Base-by-base conservation (phyloP, 35 echinoderm and acorn worm genomes). In the Apostichopus californicus region DNA sequence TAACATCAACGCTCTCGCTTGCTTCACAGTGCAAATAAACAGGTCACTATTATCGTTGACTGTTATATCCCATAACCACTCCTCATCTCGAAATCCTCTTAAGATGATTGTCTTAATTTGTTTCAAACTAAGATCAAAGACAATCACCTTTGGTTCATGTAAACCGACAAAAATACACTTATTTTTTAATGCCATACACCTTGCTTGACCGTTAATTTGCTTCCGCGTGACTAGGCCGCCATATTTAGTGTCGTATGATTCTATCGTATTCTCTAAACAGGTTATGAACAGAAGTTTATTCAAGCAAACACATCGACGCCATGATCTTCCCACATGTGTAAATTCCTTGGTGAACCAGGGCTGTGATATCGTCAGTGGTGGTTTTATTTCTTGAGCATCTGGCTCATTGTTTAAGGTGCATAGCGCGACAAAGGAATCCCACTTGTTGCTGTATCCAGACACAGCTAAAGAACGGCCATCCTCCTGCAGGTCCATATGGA, bases 171-270 rank as follows among this genome's bases (percentile, higher is more conserved):
- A 73, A 6, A 73, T 6, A n/a, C 71, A 21, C n/a, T 21, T 18
- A n/a, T 73, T 21, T 73, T 18, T 73, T 1, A 18, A 3, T 73
- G 71, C 20, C 71, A 73, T 73, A 73, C 71, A 73, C 15, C 6
- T 17, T 12, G 71, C 20, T 73, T 17, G 14, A 21, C 71, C 20
- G 71, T 17, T 73, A 5, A 73, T 18, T 73, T 73, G 6, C 4
- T 18, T 12, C 5, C n/a, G 12, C 14, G 14, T 21, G 4, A 73
- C 71, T n/a, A 73, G 71, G n/a, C 71, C 4, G 71, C 71, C 71
- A 73, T 73, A 21, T 73, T 73, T 21, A 73, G 71, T 73, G n/a
- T 73, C 71, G 71, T 73, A 73, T 5, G 71, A 73, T 73, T 73
- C 17, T 73, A 73, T 73, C 2, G 10, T 73, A 17, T 73, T 21